Percentiles rank a stretch among this genome's conserved stretches.
Conservation (phyloP, 2,888 invertebrate species). For the Anoncus sp. region DNA sequence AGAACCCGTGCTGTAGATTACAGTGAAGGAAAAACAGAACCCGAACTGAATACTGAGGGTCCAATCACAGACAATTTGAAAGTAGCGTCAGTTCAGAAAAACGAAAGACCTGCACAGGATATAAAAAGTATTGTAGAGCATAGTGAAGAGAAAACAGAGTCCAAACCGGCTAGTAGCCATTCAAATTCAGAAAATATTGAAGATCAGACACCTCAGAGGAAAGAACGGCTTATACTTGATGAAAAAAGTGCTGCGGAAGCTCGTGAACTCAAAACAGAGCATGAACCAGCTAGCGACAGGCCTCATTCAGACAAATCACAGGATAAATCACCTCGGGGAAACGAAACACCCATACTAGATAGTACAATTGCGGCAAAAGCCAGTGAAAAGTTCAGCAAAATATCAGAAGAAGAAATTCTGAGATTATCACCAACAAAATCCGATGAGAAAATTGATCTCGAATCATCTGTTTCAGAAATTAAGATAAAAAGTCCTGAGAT, state of each 20-base stretch:
- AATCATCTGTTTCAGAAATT: slow-evolving; percentile 18
- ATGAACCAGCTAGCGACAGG: background rate
- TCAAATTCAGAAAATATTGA: background rate
- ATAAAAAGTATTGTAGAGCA: background rate
- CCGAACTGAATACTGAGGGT: background rate
- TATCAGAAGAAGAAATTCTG: slow-evolving; percentile 13
- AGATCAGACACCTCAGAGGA: background rate
- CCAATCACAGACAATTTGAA: background rate
- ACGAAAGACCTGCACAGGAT: background rate
- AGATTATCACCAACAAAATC: slow-evolving; percentile 7
- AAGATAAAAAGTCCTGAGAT: slow-evolving; percentile 26
- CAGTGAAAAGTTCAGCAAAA: slow-evolving; percentile 8
- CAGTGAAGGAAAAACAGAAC: background rate
- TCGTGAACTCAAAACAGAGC: slow-evolving; percentile 19
- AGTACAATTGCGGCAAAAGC: background rate
- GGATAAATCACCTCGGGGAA: background rate
- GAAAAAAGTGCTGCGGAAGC: slow-evolving; percentile 15
- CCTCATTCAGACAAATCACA: slow-evolving; percentile 29
- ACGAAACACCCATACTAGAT: background rate
- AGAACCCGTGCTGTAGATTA: background rate
- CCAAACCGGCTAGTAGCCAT: background rate
- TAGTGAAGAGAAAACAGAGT: background rate
- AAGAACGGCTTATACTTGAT: background rate
- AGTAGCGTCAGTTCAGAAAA: background rate
- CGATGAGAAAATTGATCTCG: slow-evolving; percentile 4